Evolutionary conservation across 2,888 invertebrate species (phyloP).

Genomic region (Eupithecia abbreviata): DNA sequence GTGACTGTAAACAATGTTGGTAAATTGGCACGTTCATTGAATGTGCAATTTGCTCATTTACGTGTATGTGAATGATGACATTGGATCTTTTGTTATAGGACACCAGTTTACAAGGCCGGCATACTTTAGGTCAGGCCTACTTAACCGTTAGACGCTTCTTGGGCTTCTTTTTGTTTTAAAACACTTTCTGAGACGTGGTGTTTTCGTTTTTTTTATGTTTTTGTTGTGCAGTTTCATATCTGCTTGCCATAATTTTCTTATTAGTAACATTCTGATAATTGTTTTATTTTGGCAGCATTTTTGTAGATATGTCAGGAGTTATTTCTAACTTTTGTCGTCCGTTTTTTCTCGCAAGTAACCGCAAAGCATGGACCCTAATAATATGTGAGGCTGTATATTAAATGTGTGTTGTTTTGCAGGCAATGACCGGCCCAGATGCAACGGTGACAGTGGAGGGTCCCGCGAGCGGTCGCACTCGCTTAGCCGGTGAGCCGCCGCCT

Average conservation of each 20-base stretch:
- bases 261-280: conserved; percentile 12
- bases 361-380: background rate
- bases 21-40: conserved; percentile 11
- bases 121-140: conserved; percentile 80
- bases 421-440: conserved; percentile 76
- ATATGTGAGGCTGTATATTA: background rate
- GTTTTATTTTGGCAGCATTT: conserved; percentile 9
- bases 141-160: conserved; percentile 68
- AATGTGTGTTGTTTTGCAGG: conserved; percentile 52
- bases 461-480: conserved; percentile 85
- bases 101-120: conserved; percentile 81
- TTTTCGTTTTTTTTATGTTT: conserved; percentile 52
- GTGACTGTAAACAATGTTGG: background rate
- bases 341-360: conserved; percentile 21
- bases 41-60: conserved; percentile 36
- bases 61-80: conserved; percentile 38
- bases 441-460: conserved; percentile 68
- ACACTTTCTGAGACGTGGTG: conserved; percentile 72
- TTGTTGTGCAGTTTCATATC: conserved; percentile 61
- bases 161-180: conserved; percentile 60
- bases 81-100: conserved; percentile 80
- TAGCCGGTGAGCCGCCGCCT: conserved; percentile 85
- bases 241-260: conserved; percentile 31
- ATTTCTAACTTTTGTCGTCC: conserved; percentile 31
- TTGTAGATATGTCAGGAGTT: conserved; percentile 28